Base-by-base conservation (phyloP, 2,797 vertebrate genomes). In the Salmo trutta region DNA sequence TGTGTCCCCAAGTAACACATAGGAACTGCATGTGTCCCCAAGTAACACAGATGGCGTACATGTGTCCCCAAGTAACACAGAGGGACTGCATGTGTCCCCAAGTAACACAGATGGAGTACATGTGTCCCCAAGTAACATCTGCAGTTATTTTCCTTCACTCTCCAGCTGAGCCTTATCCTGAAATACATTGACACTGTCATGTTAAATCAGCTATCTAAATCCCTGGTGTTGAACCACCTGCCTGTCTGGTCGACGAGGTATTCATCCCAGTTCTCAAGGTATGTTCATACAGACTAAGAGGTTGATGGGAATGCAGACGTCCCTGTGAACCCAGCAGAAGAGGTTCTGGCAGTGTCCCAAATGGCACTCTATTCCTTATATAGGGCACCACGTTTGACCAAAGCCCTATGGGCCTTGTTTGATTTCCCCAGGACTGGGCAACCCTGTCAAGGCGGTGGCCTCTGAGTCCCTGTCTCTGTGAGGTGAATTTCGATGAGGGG, bases 401-500 rank as follows among this genome's bases (percentile, higher is more conserved):
- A 81, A 79, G 83, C 77, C n/a, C 53, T 29, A 56, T 33, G 81
- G 85, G 76, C 83, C 84, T 86, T 64, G 83, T 93, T 93, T 91
- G 87, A 92, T 90, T 92, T 83, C 78, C 82, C 74, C 77, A 84
- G 87, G 81, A 88, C 87, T 90, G 85, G 86, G 83, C 88, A 82
- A 82, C 84, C 87, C 91, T 90, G 91, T 93, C 90, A 93, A 88
- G 91, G 87, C 85, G 88, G 83, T 90, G 88, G 90, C 90, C 91
- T 89, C 90, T 93, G 90, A 94, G 92, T 89, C 88, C 85, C 78
- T 74, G 29, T 24, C 76, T 92, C 82, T 94, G 93, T 93, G 93
- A 93, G 91, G 88, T 69, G 94, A 95, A 97, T 95, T 91, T 89
- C 85, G 93, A 96, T 95, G 91, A 95, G 88, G 90, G 84, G 85